Conservation (phyloP, 2,797 vertebrate genomes). For the Microctenopoma stevenorrisi region DNA sequence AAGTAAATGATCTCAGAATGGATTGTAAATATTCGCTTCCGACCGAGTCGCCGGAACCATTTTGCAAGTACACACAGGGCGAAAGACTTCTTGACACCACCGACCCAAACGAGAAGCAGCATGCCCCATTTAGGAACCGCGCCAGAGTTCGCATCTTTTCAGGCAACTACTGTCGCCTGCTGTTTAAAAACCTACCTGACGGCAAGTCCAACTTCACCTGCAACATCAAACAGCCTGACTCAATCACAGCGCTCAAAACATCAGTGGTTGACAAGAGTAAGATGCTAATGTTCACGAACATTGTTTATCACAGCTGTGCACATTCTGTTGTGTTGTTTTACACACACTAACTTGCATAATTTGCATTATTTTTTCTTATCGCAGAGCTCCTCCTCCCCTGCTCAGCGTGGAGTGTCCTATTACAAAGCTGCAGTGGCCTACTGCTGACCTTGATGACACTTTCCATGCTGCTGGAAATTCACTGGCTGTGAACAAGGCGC, state of each 20-base stretch:
- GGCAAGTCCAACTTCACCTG: slow-evolving; percentile 77
- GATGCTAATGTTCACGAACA: background rate
- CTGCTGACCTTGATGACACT: slow-evolving; percentile 77
- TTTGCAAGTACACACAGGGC: slow-evolving; percentile 74
- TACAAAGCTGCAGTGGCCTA: slow-evolving; percentile 74
- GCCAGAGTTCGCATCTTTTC: slow-evolving; percentile 61
- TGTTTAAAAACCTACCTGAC: slow-evolving; percentile 59
- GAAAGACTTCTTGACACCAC: slow-evolving; percentile 72
- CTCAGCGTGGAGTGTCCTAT: slow-evolving; percentile 77
- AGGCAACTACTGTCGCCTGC: slow-evolving; percentile 67
- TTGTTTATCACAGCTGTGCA: slow-evolving; percentile 15
- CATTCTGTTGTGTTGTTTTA: slow-evolving; percentile 28
- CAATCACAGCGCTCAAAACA: slow-evolving; percentile 5
- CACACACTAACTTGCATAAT: slow-evolving; percentile 4
- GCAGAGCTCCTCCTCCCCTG: slow-evolving; percentile 74
- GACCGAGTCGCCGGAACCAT: slow-evolving; percentile 42
- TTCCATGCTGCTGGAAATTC: slow-evolving; percentile 66
- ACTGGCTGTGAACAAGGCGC: slow-evolving; percentile 67
- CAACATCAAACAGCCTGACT: slow-evolving; percentile 61
- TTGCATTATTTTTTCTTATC: slow-evolving; percentile 41
- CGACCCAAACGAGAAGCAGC: slow-evolving; percentile 49
- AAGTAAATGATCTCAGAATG: slow-evolving; percentile 71
- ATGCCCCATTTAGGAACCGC: slow-evolving; percentile 66
- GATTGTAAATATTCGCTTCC: slow-evolving; percentile 71
- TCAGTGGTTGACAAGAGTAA: slow-evolving; percentile 79